Evolutionary conservation across 1,140 invertebrate genomes (phyloP).

Genomic region (Phocides pigmalion): DNA sequence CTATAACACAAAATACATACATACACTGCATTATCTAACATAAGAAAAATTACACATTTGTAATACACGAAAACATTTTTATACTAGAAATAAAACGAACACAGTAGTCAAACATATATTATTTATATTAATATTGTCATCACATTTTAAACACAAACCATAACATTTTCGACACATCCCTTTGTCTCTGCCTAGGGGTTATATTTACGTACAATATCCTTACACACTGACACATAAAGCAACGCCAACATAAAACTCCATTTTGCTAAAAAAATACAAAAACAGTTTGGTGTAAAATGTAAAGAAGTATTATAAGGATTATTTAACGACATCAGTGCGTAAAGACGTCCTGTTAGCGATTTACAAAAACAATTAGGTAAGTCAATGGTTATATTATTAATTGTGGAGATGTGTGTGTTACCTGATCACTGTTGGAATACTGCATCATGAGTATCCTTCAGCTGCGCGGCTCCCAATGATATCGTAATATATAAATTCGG

Average conservation of each 20-base stretch:
- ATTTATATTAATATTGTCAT: no score
- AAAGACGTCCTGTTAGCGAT: conserved; percentile 11
- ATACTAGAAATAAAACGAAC: background rate
- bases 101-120: conserved; percentile 5
- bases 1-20: background rate
- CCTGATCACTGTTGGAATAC: conserved; percentile 68
- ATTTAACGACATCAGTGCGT: conserved; percentile 6
- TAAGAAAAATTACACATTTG: background rate
- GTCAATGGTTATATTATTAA: conserved; percentile 25
- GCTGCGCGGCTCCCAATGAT: conserved; percentile 40
- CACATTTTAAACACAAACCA: background rate
- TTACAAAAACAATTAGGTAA: conserved; percentile 24
- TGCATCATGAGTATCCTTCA: conserved; percentile 67
- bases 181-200: conserved; percentile 17
- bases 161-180: conserved; percentile 21
- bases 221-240: conserved; percentile 20
- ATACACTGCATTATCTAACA: conserved; percentile 1
- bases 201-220: conserved; percentile 19
- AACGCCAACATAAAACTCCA: background rate
- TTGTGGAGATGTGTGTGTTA: conserved; percentile 47
- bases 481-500: background rate
- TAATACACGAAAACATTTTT: background rate
- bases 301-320: background rate
- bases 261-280: background rate
- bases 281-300: background rate